Conservation (phyloP, 2,797 vertebrate species). For the Chelon labrosus region DNA sequence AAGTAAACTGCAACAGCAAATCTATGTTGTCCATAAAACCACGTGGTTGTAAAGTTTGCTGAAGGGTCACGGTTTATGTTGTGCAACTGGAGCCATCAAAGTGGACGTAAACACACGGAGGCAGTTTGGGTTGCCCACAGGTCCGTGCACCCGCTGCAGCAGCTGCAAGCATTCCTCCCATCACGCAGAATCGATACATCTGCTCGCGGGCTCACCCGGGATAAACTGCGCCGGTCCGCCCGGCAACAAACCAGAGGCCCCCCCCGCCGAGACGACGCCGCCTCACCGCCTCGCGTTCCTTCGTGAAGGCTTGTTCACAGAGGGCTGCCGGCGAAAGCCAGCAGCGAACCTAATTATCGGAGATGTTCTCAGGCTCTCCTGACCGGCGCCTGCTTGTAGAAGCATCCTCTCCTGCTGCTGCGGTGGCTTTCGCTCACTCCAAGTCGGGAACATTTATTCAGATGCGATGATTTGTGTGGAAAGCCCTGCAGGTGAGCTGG, state of each 20-base stretch:
- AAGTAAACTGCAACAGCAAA: constrained; percentile 8
- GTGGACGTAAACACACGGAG: constrained; percentile 8
- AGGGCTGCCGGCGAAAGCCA: constrained; percentile 18
- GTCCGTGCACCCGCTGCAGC: not conserved
- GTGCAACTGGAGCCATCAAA: not conserved
- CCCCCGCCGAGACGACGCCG: constrained; percentile 36
- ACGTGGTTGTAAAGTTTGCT: constrained; percentile 30
- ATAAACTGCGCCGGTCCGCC: constrained; percentile 33
- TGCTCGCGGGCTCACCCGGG: constrained; percentile 27
- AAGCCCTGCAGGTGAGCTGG: constrained; percentile 48
- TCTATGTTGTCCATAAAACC: constrained; percentile 20
- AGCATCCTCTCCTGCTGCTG: constrained; percentile 25
- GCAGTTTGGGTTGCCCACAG: constrained; percentile 7
- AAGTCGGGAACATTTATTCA: not conserved
- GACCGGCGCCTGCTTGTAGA: not conserved
- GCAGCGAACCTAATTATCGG: constrained; percentile 52
- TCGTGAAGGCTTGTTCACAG: constrained; percentile 16
- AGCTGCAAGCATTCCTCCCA: not conserved
- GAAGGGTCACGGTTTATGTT: constrained; percentile 3
- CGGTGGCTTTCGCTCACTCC: not conserved
- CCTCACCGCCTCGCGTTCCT: constrained; percentile 34
- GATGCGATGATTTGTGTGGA: constrained; percentile 32
- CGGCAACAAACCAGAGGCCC: constrained; percentile 24
- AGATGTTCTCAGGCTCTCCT: constrained; percentile 28
- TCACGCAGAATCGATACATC: constrained; percentile 63